Conservation (phyloP, 2,888 invertebrate genomes). For the Leistus spinibarbis region DNA sequence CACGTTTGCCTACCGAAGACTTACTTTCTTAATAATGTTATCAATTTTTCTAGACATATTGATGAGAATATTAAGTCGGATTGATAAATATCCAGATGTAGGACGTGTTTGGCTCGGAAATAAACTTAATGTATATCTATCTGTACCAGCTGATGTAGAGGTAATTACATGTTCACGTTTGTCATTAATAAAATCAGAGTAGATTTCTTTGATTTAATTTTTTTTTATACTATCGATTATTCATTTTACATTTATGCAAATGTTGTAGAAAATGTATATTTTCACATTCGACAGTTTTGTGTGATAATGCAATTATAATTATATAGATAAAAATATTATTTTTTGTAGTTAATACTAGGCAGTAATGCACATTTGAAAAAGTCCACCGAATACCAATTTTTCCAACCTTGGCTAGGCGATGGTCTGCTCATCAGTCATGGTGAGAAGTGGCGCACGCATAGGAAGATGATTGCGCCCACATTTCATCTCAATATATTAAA, state of each 20-base stretch:
- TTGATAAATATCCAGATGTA: not conserved
- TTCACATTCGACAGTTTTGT: no score
- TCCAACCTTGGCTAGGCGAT: constrained; percentile 32
- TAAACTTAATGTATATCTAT: constrained; percentile 12
- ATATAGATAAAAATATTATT: not conserved
- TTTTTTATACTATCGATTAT: not conserved
- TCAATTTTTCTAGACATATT: constrained; percentile 13
- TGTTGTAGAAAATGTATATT: no score
- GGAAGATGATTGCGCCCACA: constrained; percentile 62
- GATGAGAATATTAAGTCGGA: not conserved
- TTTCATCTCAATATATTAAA: constrained; percentile 61
- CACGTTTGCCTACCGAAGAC: no score
- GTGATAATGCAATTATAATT: no score
- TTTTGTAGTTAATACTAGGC: constrained; percentile 4
- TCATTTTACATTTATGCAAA: no score
- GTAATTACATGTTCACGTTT: not conserved
- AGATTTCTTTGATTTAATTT: no score
- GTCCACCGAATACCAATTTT: constrained; percentile 19
- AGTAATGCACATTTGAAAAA: constrained; percentile 28
- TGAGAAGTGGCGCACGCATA: constrained; percentile 60
- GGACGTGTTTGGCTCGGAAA: constrained; percentile 19
- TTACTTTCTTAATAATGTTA: no score
- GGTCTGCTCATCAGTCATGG: constrained; percentile 47
- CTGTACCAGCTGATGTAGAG: constrained; percentile 23
- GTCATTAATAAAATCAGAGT: no score